Percentiles rank a stretch among this genome's conserved stretches.
These are phyloP conservation scores for Rynchops niger DNA, from an alignment of 2,113 vertebrate genomes.

Conservation along the genomic window DNA sequence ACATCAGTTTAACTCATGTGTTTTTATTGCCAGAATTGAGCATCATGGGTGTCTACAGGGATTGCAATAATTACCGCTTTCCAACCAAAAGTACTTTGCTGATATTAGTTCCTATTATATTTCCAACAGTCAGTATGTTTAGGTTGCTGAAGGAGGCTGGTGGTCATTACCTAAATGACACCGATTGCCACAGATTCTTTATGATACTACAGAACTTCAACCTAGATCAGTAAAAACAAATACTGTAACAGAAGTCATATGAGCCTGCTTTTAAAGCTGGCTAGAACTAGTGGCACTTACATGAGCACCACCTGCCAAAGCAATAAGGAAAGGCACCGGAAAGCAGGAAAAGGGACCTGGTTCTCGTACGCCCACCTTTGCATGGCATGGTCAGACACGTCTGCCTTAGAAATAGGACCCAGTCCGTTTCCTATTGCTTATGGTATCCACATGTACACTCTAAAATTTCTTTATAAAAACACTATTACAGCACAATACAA, in stretches of 20 bases:
- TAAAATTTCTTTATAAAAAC: background rate
- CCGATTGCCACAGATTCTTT: background rate
- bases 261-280: background rate
- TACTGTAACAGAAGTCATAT: background rate
- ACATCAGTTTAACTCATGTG: background rate
- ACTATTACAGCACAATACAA: background rate
- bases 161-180: background rate
- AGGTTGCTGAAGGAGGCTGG: background rate
- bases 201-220: background rate
- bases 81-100: background rate
- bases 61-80: background rate
- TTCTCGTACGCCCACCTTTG: fast-evolving
- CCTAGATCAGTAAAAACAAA: background rate
- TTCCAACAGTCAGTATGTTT: background rate
- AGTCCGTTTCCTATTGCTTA: background rate
- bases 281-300: background rate
- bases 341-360: background rate
- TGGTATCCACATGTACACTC: background rate
- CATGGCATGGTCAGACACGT: fast-evolving
- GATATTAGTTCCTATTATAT: background rate
- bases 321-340: background rate
- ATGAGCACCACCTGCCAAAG: background rate
- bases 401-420: background rate
- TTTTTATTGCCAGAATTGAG: background rate
- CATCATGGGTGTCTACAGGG: background rate